Percentiles rank a stretch among this genome's conserved stretches.
These are phyloP conservation scores for Microcebus griseorufus DNA, from an alignment of 2,113 vertebrate genomes.

Conservation along the genomic window DNA sequence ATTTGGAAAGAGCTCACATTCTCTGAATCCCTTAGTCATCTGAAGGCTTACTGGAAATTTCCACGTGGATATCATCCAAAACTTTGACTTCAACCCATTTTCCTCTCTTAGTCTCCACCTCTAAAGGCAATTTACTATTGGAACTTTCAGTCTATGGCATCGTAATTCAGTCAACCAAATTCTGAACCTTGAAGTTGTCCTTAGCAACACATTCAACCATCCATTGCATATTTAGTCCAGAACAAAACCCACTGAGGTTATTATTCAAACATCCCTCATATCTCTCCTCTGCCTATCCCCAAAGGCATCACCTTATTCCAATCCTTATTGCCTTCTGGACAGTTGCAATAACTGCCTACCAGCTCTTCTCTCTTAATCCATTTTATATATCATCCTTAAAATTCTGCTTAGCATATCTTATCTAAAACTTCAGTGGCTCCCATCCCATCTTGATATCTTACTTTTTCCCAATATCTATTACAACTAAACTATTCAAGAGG, in stretches of 20 bases:
- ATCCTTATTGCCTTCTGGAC: neutral
- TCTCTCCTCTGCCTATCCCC: neutral
- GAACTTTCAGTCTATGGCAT: neutral
- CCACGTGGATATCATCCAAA: constrained; percentile 53
- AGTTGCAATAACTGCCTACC: neutral
- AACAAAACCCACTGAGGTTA: neutral
- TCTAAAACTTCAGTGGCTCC: neutral
- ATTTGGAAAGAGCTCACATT: constrained; percentile 62
- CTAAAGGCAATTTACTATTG: constrained; percentile 18
- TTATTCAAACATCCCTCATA: neutral
- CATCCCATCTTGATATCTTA: neutral
- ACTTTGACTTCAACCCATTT: constrained; percentile 54
- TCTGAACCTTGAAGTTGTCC: constrained; percentile 10
- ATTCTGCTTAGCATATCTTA: neutral
- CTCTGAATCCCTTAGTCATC: constrained; percentile 66
- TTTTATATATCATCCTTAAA: neutral
- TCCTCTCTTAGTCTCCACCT: neutral
- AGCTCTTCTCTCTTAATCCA: neutral
- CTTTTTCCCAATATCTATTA: neutral
- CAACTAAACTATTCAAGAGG: neutral
- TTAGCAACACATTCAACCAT: neutral
- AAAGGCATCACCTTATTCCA: neutral
- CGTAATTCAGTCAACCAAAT: neutral
- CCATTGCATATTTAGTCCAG: neutral
- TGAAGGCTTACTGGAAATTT: constrained; percentile 71